Evolutionary conservation across 64 coral and sea anemone species (phyloP), one percentile per base, ranked within the genome.

Genomic region (Porites australiensis): DNA sequence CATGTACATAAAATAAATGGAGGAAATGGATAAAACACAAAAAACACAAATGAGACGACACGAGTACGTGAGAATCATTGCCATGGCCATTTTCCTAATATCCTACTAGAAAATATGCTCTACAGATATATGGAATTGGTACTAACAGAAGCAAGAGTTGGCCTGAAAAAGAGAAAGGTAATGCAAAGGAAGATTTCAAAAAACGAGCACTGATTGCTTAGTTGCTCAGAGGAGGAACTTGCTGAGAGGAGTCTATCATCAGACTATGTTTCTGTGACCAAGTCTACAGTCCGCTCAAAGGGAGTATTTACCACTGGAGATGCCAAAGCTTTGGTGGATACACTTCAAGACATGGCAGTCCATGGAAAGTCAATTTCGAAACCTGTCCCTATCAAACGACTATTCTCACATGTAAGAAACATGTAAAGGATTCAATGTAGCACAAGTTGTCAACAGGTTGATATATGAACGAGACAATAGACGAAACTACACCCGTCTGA

Each of bases 391-490:
- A 81, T 44, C 0, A 13, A 61, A 61, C 78, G 23, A 81, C 55
- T 62, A 44, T 81, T 57, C 44, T 12, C 19, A 19, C 57, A n/a
- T n/a, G n/a, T n/a, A 63, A 45, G 37, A 23, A 61, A 58, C 20
- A 19, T 61, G 3, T 81, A 9, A 19, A 81, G 55, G 20, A 81
- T 81, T 10, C 22, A 43, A 61, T 61, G 57, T 81, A 61, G 78
- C 60, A 12, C 78, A 81, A 81, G 78, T 81, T 60, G 55, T 81
- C 78, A 81, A 81, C 58, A 81, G 78, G 20, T 10, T 81, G 54
- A 81, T 61, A 81, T 81, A 81, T 81, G 78, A 81, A 81, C 53
- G 78, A 62, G 16, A 81, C 78, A 81, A 57, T 3, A 21, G n/a
- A 79, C 51, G 19, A 50, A 50, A 53, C 16, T 22, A 9, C 54